phyloP scores from a whole-genome alignment of 1,140 invertebrate species.

The Aricia agestis region DNA sequence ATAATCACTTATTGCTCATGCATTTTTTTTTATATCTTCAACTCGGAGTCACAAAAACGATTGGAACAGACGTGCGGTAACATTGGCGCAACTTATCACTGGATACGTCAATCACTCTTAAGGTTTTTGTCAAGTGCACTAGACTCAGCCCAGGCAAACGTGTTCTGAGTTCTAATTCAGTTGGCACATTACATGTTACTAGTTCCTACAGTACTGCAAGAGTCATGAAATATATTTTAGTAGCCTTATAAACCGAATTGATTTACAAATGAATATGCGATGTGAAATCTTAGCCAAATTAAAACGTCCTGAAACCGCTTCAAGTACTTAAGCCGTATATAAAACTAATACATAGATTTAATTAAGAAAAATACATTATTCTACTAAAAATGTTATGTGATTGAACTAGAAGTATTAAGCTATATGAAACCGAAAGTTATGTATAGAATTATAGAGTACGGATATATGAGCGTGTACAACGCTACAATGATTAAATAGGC shows the following conservation, averaged over 20 bases:
- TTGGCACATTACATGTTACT: background rate
- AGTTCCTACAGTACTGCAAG: background rate
- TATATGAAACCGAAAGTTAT: constrained; percentile 30
- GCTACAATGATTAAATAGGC: constrained; percentile 32
- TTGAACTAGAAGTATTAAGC: background rate
- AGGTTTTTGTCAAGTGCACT: constrained; percentile 38
- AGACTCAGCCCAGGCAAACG: constrained; percentile 26
- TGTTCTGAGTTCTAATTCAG: constrained; percentile 19
- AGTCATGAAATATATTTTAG: background rate
- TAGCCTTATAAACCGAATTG: too few species aligned
- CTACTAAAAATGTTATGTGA: background rate
- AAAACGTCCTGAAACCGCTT: too few species aligned
- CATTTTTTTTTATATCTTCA: too few species aligned
- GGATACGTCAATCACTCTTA: constrained; percentile 33
- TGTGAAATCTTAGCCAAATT: too few species aligned
- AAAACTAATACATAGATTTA: too few species aligned
- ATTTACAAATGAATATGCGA: too few species aligned
- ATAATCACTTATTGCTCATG: background rate
- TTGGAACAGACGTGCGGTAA: background rate
- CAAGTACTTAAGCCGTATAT: background rate
- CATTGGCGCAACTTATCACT: constrained; percentile 29
- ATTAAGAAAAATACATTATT: background rate
- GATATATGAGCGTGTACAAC: constrained; percentile 31
- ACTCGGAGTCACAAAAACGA: background rate
- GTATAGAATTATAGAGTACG: constrained; percentile 17